These are phyloP conservation scores for Chironomus striatipennis DNA, from an alignment of 1,140 invertebrate species.

Conservation along the genomic window DNA sequence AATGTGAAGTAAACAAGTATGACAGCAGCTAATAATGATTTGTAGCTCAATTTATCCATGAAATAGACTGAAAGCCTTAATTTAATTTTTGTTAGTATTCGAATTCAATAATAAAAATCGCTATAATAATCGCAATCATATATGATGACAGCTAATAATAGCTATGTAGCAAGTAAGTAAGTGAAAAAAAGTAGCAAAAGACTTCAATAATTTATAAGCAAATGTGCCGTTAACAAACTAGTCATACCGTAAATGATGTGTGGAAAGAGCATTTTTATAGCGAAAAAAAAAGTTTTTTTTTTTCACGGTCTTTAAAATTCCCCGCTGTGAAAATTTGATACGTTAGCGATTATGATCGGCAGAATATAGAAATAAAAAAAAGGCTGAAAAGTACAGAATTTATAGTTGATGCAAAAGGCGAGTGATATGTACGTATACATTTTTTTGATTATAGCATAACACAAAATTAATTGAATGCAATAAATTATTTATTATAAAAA, in stretches of 20 bases:
- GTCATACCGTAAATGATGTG: background rate
- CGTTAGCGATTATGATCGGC: background rate
- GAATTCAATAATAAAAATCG: too few relatives aligned
- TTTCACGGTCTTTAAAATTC: background rate
- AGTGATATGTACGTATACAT: slow-evolving; percentile 10
- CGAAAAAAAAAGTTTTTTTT: background rate
- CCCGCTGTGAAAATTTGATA: background rate
- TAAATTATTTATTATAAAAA: slow-evolving; percentile 22
- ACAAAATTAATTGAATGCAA: slow-evolving; percentile 21
- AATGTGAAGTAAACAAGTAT: too few relatives aligned
- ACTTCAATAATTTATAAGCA: background rate
- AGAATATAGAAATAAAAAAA: too few relatives aligned
- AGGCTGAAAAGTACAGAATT: background rate
- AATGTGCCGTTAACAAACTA: background rate
- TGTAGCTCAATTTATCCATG: too few relatives aligned
- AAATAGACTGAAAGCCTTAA: too few relatives aligned
- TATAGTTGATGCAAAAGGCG: background rate
- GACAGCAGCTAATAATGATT: too few relatives aligned
- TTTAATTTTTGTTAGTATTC: too few relatives aligned
- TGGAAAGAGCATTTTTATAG: background rate
- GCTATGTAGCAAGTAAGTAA: too few relatives aligned
- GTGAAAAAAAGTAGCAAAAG: background rate
- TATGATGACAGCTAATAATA: too few relatives aligned
- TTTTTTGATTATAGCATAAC: slow-evolving; percentile 5
- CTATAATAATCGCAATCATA: too few relatives aligned